These are phyloP conservation scores for Odontothrips loti DNA, from an alignment of 2,888 invertebrate species.

Conservation along the genomic window DNA sequence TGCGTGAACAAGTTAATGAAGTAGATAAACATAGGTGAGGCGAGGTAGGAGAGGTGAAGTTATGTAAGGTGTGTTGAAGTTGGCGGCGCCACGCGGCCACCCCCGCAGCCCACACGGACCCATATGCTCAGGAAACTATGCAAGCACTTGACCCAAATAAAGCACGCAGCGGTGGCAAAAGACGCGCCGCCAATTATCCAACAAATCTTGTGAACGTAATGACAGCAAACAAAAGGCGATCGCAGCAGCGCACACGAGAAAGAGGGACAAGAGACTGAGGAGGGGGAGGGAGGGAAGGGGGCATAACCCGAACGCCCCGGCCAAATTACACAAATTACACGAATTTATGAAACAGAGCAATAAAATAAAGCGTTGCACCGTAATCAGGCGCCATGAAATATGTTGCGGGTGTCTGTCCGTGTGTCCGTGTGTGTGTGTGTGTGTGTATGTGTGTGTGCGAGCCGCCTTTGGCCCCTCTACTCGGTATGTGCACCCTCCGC, in stretches of 20 bases:
- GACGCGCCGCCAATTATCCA: neutral
- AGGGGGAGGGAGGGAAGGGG: neutral
- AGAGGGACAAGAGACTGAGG: neutral
- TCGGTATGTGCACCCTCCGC: neutral
- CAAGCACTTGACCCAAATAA: neutral
- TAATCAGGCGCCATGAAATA: conserved; percentile 24
- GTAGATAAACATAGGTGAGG: no score
- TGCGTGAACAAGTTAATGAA: no score
- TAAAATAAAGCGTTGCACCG: conserved; percentile 26
- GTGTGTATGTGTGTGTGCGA: neutral
- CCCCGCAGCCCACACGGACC: no score
- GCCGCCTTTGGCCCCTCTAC: neutral
- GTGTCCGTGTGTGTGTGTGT: neutral
- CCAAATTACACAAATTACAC: conserved; percentile 26
- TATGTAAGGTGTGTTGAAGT: no score
- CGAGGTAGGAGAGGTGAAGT: no score
- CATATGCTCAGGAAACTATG: no score
- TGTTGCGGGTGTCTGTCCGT: conserved; percentile 17
- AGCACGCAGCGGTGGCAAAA: neutral
- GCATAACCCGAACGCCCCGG: neutral
- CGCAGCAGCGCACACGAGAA: neutral
- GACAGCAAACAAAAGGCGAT: conserved; percentile 22
- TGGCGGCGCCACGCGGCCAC: no score
- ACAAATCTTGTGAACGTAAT: neutral
- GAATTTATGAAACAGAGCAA: conserved; percentile 23